Evolutionary conservation across 2,888 invertebrate genomes (phyloP), one percentile per base, ranked within the genome.

Genomic region (Drosophila mimica): DNA sequence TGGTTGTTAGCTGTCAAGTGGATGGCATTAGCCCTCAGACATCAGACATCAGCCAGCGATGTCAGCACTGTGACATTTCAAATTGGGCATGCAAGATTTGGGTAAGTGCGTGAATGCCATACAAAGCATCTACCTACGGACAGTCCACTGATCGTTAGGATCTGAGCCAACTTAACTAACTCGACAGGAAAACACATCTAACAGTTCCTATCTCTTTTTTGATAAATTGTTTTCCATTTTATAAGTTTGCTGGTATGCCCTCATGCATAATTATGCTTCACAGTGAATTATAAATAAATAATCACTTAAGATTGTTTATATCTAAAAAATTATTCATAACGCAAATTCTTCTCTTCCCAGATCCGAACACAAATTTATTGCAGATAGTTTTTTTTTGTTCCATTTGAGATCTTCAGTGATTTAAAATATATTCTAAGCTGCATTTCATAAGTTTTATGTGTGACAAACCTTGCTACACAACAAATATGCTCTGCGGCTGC

Each of bases 1-100:
- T 48, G 69, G 74, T 79, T 85, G 85, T 85, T 81, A 85, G 82
- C 85, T 85, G 85, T 85, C 85, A 85, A 89, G 85, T 88, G 85
- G 74, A 60, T 53, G 73, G 71, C 88, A 84, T 83, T 88, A 78
- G 68, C 48, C 78, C 69, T 65, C 78, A 80, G 83, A 66, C 62
- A 9, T 33, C 43, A 46, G 70, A 33, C 72, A 70, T 65, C 81
- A 74, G 72, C 70, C 62, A 67, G 62, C 77, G 66, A 80, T 83
- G 86, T 85, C 83, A 57, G 60, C 74, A 65, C 66, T 83, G 86
- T 85, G 87, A 87, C 90, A 87, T 79, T 88, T 88, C 70, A 76
- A 90, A 90, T 86, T 87, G 89, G 87, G 83, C 89, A 74, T 82
- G 64, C 69, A 63, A 86, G 83, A 88, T 89, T 81, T 75, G 79